Percentiles rank a stretch among this genome's conserved stretches.
These are phyloP conservation scores for Agelas oroides DNA, from an alignment of 37 sponge, comb jelly and placozoan genomes.

Conservation along the genomic window DNA sequence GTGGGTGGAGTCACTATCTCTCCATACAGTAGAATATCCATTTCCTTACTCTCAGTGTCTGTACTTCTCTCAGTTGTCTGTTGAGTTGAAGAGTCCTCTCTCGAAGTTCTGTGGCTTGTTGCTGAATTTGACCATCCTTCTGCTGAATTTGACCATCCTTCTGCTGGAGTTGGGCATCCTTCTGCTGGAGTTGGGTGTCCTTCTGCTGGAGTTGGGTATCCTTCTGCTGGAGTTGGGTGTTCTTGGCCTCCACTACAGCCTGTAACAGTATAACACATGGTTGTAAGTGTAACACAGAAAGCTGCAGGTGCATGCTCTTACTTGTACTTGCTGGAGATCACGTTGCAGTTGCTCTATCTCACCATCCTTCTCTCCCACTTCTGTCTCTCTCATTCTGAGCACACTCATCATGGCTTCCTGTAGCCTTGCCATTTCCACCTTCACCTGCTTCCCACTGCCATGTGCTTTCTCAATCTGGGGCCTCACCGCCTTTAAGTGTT, in stretches of 20 bases:
- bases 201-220: no score
- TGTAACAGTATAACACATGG: background rate
- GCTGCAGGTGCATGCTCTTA: background rate
- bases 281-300: background rate
- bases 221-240: no score
- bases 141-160: background rate
- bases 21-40: background rate
- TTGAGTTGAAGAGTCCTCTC: no score
- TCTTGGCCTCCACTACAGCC: background rate
- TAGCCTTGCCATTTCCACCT: background rate
- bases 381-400: background rate
- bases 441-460: background rate
- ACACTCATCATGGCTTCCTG: background rate
- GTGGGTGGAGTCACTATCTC: background rate
- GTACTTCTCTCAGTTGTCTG: no score
- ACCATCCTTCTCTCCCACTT: background rate
- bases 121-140: no score
- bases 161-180: slow-evolving; percentile 11
- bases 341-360: background rate
- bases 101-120: no score
- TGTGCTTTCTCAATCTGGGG: slow-evolving; percentile 27
- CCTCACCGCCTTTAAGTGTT: background rate
- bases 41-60: no score
- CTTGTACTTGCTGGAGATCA: background rate
- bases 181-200: no score